These are phyloP conservation scores for Pantherophis vulpinus DNA, from an alignment of 2,797 vertebrate species.

Conservation along the genomic window DNA sequence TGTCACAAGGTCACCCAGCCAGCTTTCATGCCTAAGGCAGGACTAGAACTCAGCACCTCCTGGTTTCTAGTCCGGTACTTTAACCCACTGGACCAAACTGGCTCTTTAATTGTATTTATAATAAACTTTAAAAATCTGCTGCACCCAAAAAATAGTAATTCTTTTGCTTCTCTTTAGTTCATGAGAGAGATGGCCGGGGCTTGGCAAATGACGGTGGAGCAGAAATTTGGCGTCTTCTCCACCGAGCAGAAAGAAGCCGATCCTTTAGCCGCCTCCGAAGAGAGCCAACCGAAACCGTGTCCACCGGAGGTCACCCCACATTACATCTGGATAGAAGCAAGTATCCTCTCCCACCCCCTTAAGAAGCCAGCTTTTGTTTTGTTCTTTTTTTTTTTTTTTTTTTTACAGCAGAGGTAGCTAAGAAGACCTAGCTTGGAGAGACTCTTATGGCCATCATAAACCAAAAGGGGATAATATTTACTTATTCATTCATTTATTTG, in stretches of 20 bases:
- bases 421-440: neutral
- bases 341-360: constrained; percentile 34
- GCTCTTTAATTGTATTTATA: neutral
- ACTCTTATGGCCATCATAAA: neutral
- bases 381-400: too few species aligned
- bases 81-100: neutral
- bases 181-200: constrained; percentile 96
- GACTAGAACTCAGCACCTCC: neutral
- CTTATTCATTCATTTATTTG: neutral
- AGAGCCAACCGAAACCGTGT: constrained; percentile 88
- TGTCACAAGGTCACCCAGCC: too few species aligned
- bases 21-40: too few species aligned
- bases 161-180: constrained; percentile 72
- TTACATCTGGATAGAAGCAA: constrained; percentile 93
- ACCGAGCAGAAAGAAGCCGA: constrained; percentile 89
- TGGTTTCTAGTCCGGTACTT: neutral
- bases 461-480: neutral
- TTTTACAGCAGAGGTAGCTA: neutral
- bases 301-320: constrained; percentile 89
- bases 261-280: constrained; percentile 91
- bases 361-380: neutral
- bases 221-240: constrained; percentile 90
- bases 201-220: constrained; percentile 96
- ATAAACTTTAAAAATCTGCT: neutral
- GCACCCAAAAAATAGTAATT: neutral